Conservation (phyloP, 64 coral and sea anemone species). For the Porites australiensis region DNA sequence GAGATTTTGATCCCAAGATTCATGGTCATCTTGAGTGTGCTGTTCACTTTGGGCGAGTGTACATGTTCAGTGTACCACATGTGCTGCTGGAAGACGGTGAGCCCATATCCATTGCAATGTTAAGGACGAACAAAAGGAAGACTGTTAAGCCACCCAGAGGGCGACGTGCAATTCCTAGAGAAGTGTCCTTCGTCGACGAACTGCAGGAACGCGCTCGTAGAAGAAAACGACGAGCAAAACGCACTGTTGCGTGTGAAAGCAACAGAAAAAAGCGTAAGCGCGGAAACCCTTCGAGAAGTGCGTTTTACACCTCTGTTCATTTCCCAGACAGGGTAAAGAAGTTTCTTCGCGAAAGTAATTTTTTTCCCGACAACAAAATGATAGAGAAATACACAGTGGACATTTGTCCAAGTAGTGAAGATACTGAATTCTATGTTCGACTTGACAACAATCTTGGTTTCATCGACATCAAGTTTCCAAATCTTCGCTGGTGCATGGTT, state of each 20-base stretch:
- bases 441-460: slow-evolving; percentile 71
- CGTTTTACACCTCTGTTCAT: slow-evolving; percentile 77
- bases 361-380: background rate
- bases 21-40: slow-evolving; percentile 83
- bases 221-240: background rate
- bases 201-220: background rate
- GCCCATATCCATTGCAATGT: slow-evolving; percentile 77
- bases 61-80: slow-evolving; percentile 87
- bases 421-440: slow-evolving; percentile 65
- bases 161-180: background rate
- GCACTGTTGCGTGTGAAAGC: background rate
- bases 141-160: background rate
- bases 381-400: slow-evolving; percentile 9
- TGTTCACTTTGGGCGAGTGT: slow-evolving; percentile 96
- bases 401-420: slow-evolving; percentile 2
- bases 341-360: slow-evolving; percentile 45
- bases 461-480: slow-evolving; percentile 73
- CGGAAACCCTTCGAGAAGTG: slow-evolving; percentile 83
- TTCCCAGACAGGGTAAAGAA: slow-evolving; percentile 53
- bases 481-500: slow-evolving; percentile 83
- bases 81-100: slow-evolving; percentile 87
- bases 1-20: slow-evolving; percentile 67
- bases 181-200: background rate
- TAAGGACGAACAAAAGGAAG: slow-evolving; percentile 57
- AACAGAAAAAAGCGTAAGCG: slow-evolving; percentile 57